phyloP scores from a whole-genome alignment of 2,888 invertebrate species.

The Lumbricus terrestris region DNA sequence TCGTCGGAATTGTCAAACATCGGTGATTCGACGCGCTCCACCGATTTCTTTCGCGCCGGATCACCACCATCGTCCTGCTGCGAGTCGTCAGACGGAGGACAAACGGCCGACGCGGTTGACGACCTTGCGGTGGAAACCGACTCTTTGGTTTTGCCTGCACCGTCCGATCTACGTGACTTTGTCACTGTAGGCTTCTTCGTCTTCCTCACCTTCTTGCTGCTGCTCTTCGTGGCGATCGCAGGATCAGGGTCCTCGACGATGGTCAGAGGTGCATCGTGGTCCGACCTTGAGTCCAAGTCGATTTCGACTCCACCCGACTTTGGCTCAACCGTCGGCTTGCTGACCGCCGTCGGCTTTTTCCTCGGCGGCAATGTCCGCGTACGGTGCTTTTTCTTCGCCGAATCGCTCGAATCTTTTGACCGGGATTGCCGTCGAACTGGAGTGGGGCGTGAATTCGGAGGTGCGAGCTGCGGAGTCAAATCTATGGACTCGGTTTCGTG shows the following conservation, averaged over 20 bases:
- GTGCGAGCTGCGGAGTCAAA: neutral
- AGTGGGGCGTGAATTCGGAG: neutral
- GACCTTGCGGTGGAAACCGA: neutral
- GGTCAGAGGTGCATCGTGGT: neutral
- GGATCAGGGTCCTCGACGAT: neutral
- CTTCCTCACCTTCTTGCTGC: constrained; percentile 4
- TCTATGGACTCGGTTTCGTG: constrained; percentile 1
- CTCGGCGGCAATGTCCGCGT: neutral
- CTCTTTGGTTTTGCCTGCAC: neutral
- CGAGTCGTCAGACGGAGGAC: neutral
- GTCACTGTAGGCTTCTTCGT: neutral
- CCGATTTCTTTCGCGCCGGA: constrained; percentile 13
- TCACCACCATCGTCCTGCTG: neutral
- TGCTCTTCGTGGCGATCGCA: neutral
- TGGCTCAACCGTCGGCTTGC: neutral
- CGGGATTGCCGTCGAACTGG: neutral
- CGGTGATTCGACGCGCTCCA: constrained; percentile 23
- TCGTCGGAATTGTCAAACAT: constrained; percentile 34
- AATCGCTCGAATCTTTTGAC: neutral
- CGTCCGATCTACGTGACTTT: neutral
- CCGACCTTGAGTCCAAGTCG: neutral
- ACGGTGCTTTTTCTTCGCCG: constrained; percentile 6
- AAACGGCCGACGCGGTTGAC: neutral
- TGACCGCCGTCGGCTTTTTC: neutral
- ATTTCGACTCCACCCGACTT: neutral